Evolutionary conservation across 2,113 vertebrate species (phyloP), one percentile per base, ranked within the genome.

Genomic region (Delphinapterus leucas): DNA sequence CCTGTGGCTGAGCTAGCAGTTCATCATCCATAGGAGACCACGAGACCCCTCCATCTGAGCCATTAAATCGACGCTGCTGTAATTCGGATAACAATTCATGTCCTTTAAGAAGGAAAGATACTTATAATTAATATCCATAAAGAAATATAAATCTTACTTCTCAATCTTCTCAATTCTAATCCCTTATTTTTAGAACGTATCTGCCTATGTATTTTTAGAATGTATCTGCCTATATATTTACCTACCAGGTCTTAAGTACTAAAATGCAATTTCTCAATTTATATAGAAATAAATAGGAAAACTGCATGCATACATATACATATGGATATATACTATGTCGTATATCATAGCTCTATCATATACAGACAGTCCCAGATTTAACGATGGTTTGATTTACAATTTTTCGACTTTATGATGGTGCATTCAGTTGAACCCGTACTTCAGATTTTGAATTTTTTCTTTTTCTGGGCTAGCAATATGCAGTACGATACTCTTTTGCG

Each of bases 21-120:
- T 99, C 99, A 44, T 99, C 99, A 41, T 99, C 99, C 99, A 99
- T 99, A 0, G 99, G 99, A 58, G 99, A 99, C 99, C 99, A 99
- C 2, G 99, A 99, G 1, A 99, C 99, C 3, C 99, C 99, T 68
- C 99, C 99, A 38, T 99, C 99, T 0, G 99, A 99, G 6, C 99
- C 99, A 70, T 99, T 99, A 97, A 99, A 99, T 0, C 99, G 99
- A 9, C 99, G 99, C 98, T 99, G 99, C 98, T 99, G 99, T 70
- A 99, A 98, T 98, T 99, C 99, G 0, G 99, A 99, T 36, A 99
- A 98, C 80, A 99, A 97, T 98, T 99, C 99, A 31, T 99, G 99
- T 94, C 99, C 99, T 99, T 98, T 15, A 93, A 65, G 0, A 96
- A 81, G 47, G 8, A 73, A 21, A 96, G 87, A 80, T 38, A 33